Conservation (phyloP, 64 coral and sea anemone genomes). For the Pachyseris speciosa region DNA sequence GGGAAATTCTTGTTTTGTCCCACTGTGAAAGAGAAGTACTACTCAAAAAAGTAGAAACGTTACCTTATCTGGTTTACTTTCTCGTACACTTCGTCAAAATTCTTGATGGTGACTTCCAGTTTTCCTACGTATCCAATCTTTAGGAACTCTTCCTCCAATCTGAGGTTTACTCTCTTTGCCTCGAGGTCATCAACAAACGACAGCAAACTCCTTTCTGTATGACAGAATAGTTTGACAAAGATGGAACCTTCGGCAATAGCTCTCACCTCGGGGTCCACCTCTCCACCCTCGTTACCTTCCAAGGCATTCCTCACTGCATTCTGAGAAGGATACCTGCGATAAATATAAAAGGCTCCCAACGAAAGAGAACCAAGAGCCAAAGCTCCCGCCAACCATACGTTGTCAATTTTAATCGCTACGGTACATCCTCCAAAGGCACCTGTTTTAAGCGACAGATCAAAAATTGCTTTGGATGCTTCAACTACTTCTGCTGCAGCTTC, state of each 20-base stretch:
- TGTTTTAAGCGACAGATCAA: neutral
- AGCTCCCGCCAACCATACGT: neutral
- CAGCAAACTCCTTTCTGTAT: neutral
- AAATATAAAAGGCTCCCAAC: neutral
- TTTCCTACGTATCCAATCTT: neutral
- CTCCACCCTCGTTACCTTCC: too few species aligned
- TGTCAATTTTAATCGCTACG: neutral
- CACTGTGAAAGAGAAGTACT: too few species aligned
- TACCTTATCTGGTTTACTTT: neutral
- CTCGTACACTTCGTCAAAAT: neutral
- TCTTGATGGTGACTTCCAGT: neutral
- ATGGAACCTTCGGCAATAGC: neutral
- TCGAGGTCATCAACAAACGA: neutral
- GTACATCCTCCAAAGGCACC: neutral
- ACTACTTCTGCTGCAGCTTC: neutral
- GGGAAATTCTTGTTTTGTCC: too few species aligned
- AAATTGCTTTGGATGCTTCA: neutral
- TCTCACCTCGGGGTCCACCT: neutral
- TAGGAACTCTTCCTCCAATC: neutral
- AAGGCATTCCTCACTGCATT: neutral
- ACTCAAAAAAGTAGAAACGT: too few species aligned
- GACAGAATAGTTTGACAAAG: neutral
- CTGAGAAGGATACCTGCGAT: neutral
- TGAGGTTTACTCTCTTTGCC: neutral
- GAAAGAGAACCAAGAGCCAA: neutral